Evolutionary conservation across 2,888 invertebrate genomes (phyloP).

Genomic region (Temnothorax unifasciatus): DNA sequence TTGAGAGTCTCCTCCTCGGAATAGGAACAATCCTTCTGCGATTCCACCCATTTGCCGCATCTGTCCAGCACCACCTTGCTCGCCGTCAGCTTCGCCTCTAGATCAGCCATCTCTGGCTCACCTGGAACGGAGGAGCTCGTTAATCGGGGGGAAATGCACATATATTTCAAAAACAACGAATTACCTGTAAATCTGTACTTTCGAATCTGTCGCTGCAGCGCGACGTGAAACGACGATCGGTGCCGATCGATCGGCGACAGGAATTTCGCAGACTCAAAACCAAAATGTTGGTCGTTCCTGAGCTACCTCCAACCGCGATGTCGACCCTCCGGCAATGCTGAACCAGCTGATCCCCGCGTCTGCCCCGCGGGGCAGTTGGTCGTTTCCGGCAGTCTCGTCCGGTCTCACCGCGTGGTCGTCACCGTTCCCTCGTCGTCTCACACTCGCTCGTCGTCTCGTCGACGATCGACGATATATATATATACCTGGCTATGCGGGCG

Average conservation of each 20-base stretch:
- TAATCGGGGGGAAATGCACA: too few relatives aligned
- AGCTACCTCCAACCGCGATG: neutral
- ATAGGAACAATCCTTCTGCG: conserved; percentile 71
- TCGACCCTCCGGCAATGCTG: neutral
- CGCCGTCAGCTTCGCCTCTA: conserved; percentile 65
- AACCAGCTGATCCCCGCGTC: neutral
- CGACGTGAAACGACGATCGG: neutral
- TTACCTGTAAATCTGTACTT: neutral
- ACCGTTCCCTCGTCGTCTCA: neutral
- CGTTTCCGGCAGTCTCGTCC: neutral
- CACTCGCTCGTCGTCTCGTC: neutral
- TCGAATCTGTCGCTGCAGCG: neutral
- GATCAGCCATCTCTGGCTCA: conserved; percentile 31
- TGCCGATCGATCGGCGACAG: neutral
- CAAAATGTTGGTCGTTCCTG: neutral
- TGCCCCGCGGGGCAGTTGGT: neutral
- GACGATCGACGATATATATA: neutral
- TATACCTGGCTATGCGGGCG: neutral
- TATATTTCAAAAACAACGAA: neutral
- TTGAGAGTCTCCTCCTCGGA: conserved; percentile 64
- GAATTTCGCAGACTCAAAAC: neutral
- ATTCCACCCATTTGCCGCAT: conserved; percentile 81
- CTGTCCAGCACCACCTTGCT: conserved; percentile 80
- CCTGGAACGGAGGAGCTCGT: too few relatives aligned
- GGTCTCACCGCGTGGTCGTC: too few relatives aligned